Evolutionary conservation across 2,113 vertebrate species (phyloP).

Genomic region (Eptatretus burgeri): DNA sequence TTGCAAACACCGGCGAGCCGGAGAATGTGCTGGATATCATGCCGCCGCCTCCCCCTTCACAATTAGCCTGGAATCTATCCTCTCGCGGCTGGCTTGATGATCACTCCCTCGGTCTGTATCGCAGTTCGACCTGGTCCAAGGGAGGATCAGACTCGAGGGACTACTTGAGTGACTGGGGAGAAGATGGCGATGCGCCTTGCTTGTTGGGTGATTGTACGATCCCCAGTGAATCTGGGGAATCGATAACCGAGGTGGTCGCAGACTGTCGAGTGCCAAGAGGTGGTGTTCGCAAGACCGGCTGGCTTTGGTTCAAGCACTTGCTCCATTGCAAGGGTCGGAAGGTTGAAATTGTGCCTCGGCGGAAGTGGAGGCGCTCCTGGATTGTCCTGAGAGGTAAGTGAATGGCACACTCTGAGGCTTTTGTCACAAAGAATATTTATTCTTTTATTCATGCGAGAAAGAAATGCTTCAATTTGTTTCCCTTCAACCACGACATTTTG

Average conservation of each 20-base stretch:
- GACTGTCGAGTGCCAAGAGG: not conserved
- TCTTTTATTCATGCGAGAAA: not conserved
- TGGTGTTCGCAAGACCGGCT: slow-evolving; percentile 51
- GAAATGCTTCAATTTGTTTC: not conserved
- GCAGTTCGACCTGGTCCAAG: slow-evolving; percentile 6
- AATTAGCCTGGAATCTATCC: no score
- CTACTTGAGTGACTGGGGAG: slow-evolving; percentile 2
- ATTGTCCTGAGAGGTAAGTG: slow-evolving; percentile 61
- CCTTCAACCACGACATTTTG: not conserved
- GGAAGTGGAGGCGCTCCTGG: slow-evolving; percentile 90
- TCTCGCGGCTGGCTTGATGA: not conserved
- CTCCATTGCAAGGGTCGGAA: slow-evolving; percentile 79
- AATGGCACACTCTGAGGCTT: no score
- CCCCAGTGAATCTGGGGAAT: not conserved
- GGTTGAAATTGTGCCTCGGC: slow-evolving; percentile 49
- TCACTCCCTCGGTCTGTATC: not conserved
- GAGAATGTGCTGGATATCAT: not conserved
- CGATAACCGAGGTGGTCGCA: no score
- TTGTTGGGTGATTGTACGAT: not conserved
- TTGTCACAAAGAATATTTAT: no score
- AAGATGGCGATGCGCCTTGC: not conserved
- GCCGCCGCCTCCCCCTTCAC: not conserved
- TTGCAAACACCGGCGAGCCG: not conserved
- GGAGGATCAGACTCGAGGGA: not conserved
- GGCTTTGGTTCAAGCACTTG: slow-evolving; percentile 75